Evolutionary conservation across 2,797 vertebrate genomes (phyloP).

Genomic region (Myripristis jacobus): DNA sequence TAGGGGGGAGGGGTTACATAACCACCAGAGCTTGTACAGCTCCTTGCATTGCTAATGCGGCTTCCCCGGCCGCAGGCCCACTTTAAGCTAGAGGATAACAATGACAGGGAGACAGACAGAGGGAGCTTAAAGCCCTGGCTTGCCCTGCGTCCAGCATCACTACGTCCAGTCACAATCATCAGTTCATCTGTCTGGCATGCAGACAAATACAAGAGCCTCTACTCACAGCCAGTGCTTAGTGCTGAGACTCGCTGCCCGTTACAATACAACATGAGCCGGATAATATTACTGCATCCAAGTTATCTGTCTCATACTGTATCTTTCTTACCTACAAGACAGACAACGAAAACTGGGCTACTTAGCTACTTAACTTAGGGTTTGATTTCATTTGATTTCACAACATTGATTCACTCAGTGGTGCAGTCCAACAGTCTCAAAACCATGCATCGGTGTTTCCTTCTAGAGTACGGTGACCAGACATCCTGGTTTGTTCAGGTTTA

Average conservation of each 20-base stretch:
- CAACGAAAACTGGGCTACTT: neutral
- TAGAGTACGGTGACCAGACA: no score
- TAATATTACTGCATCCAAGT: accelerated
- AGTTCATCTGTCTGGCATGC: conserved; percentile 4
- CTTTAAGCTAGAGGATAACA: conserved; percentile 78
- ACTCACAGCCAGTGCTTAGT: no score
- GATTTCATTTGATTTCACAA: neutral
- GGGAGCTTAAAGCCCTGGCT: conserved; percentile 29
- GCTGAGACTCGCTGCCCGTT: neutral
- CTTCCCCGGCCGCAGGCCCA: conserved; percentile 72
- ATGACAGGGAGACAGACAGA: conserved; percentile 41
- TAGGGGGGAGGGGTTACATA: conserved; percentile 71
- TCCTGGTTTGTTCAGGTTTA: no score
- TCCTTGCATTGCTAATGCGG: conserved; percentile 79
- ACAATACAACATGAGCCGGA: neutral
- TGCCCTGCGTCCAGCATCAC: conserved; percentile 31
- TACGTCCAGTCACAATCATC: conserved; percentile 16
- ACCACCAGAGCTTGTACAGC: conserved; percentile 73
- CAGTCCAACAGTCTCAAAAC: no score
- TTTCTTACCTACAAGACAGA: neutral
- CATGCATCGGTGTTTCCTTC: no score
- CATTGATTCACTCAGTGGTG: no score
- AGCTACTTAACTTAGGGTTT: no score
- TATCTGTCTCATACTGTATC: neutral
- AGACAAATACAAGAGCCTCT: neutral